These are phyloP conservation scores for Gymnoscelis rufifasciata DNA, from an alignment of 2,888 invertebrate genomes.

Conservation along the genomic window DNA sequence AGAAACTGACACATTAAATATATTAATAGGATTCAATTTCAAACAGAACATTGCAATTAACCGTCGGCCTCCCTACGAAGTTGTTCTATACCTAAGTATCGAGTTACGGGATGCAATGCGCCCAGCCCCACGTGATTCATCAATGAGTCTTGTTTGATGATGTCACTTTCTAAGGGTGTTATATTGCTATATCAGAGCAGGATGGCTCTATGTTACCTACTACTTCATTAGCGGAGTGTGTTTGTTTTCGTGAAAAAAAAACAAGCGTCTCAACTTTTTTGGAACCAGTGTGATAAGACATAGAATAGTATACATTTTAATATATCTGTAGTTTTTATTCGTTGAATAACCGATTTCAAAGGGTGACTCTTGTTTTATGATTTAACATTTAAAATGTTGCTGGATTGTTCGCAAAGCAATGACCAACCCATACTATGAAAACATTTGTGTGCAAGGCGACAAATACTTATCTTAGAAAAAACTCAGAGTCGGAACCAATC, in stretches of 20 bases:
- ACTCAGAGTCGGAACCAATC: too few species aligned
- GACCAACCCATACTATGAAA: too few species aligned
- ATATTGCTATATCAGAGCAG: slow-evolving; percentile 30
- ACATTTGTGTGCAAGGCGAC: too few species aligned
- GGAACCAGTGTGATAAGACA: too few species aligned
- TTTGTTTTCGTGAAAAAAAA: slow-evolving; percentile 4
- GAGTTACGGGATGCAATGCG: slow-evolving; percentile 43
- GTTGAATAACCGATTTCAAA: too few species aligned
- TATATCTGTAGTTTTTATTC: too few species aligned
- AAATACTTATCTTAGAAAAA: too few species aligned
- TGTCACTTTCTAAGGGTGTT: slow-evolving; percentile 33
- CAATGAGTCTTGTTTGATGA: slow-evolving; percentile 41
- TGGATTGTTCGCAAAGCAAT: too few species aligned
- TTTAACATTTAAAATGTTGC: too few species aligned
- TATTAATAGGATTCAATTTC: neutral
- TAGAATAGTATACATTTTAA: too few species aligned
- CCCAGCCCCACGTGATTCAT: slow-evolving; percentile 45
- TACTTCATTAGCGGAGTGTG: slow-evolving; percentile 15
- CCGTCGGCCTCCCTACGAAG: neutral
- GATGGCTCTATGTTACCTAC: slow-evolving; percentile 14
- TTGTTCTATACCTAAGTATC: slow-evolving; percentile 31
- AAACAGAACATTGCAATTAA: slow-evolving; percentile 2
- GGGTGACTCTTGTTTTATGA: too few species aligned
- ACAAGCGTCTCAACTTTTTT: too few species aligned
- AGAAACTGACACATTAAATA: neutral